Base-by-base conservation (phyloP, 2,888 invertebrate genomes). In the Cheiracanthium punctorium region DNA sequence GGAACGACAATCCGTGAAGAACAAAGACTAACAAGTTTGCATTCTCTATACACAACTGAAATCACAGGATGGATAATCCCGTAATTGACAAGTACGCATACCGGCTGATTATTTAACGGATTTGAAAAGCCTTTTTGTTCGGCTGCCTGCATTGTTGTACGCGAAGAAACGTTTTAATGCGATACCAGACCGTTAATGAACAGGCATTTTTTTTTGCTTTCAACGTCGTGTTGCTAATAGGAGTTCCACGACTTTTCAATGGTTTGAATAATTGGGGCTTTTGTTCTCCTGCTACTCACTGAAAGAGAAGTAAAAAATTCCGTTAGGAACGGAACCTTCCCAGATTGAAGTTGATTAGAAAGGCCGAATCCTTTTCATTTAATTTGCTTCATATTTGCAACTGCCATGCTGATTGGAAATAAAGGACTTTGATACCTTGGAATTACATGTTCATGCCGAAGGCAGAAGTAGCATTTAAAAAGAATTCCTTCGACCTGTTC, bases 111-210 rank as follows among this genome's bases (percentile, higher is more conserved):
- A 58, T 17, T 58, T 24, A 24, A 24, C 20, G 24, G 58, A 24
- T 58, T 58, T 58, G 24, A 24, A 58, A 58, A 24, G 24, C 4
- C 58, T 58, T 58, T 37, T 58, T 58, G 58, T 58, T 17, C 24
- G 1, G 24, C 20, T 58, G 24, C 58, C 24, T 58, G 58, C 58
- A 24, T 58, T 58, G 58, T 58, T 58, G 4, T n/a, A 1, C 17
- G 1, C 24, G 58, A 58, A 58, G 58, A 24, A 58, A 58, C n/a
- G 12, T 5, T 37, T 24, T 58, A 58, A 58, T 24, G 1, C 5
- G 20, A 58, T 58, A 58, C 58, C 58, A 17, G 24, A 24, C 58
- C 58, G 58, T 58, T 58, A 58, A 58, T 58, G 58, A 58, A 5
- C 58, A 58, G 12, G 24, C 20, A 24, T 2, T 24, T 5, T 58